Evolutionary conservation across 1,140 invertebrate species (phyloP).

Genomic region (Heliconius himera): DNA sequence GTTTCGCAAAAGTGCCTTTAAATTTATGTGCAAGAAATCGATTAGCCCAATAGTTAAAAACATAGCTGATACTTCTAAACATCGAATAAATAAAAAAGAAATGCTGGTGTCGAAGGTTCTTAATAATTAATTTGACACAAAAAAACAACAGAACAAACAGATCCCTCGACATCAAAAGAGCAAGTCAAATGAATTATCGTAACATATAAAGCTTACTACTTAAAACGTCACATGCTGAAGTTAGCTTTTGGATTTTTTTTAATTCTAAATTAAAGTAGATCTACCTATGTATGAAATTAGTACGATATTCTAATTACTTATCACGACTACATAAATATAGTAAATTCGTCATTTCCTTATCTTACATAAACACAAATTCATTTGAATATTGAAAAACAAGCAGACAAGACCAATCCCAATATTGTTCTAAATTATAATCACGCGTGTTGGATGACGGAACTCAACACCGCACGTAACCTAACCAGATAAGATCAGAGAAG

Average conservation of each 20-base stretch:
- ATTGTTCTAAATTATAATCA: too few relatives aligned
- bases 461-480: too few relatives aligned
- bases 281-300: neutral
- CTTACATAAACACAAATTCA: too few relatives aligned
- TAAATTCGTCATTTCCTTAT: too few relatives aligned
- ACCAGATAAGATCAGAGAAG: too few relatives aligned
- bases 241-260: conserved; percentile 59
- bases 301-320: neutral
- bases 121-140: conserved; percentile 55
- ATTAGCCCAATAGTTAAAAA: conserved; percentile 34
- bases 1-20: conserved; percentile 30
- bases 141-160: conserved; percentile 41
- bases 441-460: too few relatives aligned
- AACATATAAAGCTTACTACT: conserved; percentile 59
- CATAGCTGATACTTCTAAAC: conserved; percentile 19
- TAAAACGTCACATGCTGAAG: conserved; percentile 48
- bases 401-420: too few relatives aligned
- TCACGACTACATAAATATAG: neutral
- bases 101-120: conserved; percentile 68
- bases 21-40: conserved; percentile 31
- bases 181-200: conserved; percentile 79
- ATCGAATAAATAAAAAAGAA: conserved; percentile 26
- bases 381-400: too few relatives aligned
- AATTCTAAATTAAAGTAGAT: neutral
- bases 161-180: conserved; percentile 72